Percentiles rank a stretch among this genome's conserved stretches.
These are phyloP conservation scores for Neosilurus mollespiculum DNA, from an alignment of 2,797 vertebrate genomes.

Conservation along the genomic window DNA sequence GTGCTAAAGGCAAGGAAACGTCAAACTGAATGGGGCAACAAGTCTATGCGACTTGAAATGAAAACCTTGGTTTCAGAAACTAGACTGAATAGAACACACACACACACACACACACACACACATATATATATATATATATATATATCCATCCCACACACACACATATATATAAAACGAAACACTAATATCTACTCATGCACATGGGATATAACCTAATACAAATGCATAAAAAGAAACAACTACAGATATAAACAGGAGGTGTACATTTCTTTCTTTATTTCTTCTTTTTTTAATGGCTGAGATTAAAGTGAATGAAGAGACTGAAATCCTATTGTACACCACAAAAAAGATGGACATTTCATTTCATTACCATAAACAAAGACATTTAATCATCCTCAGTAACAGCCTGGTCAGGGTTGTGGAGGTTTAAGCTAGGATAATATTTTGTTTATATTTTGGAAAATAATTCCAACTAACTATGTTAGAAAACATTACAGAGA, in stretches of 20 bases:
- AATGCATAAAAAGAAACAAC: not conserved
- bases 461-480: not conserved
- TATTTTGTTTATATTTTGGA: not conserved
- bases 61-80: not conserved
- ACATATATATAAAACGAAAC: not conserved
- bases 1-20: slow-evolving; percentile 11
- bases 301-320: not conserved
- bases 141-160: too few relatives aligned
- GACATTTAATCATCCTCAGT: not conserved
- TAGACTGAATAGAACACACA: not conserved
- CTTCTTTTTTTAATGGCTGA: not conserved
- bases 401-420: not conserved
- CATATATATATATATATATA: too few relatives aligned
- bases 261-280: too few relatives aligned
- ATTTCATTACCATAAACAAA: not conserved
- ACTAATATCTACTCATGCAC: not conserved
- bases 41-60: not conserved
- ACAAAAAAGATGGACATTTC: not conserved
- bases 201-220: not conserved
- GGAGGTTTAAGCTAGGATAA: not conserved
- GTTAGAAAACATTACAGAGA: not conserved
- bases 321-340: not conserved
- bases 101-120: too few relatives aligned
- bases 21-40: slow-evolving; percentile 1
- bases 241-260: not conserved